Percentiles rank a stretch among this genome's conserved stretches.
Conservation (phyloP, 2,888 invertebrate species). For the Halocaridina rubra region DNA sequence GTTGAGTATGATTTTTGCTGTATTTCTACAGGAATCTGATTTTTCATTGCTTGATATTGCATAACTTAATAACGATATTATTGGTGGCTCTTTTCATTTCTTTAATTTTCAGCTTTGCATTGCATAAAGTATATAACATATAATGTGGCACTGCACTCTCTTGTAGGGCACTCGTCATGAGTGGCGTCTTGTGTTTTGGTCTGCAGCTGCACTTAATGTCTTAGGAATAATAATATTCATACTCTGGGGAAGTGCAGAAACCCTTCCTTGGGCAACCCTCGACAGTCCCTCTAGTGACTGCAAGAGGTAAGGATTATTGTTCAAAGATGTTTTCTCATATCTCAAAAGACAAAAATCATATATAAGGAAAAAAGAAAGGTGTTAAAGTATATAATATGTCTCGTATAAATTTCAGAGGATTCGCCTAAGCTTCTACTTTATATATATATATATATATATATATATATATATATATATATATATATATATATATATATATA, state of each 20-base stretch:
- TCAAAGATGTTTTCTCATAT: too few species aligned
- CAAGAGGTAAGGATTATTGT: too few species aligned
- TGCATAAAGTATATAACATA: background rate
- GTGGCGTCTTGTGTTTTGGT: slow-evolving; percentile 69
- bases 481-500: too few species aligned
- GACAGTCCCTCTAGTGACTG: background rate
- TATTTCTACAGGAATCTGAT: background rate
- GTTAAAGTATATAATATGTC: too few species aligned
- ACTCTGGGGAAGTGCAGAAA: slow-evolving; percentile 69
- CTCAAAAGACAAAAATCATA: too few species aligned
- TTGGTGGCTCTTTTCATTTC: background rate
- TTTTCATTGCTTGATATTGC: background rate
- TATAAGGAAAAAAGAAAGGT: too few species aligned
- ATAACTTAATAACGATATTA: background rate
- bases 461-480: too few species aligned
- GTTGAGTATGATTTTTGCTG: background rate
- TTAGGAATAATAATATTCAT: slow-evolving; percentile 69
- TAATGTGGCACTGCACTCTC: background rate
- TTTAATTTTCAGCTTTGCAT: background rate
- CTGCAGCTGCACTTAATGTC: slow-evolving; percentile 68
- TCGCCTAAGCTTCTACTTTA: too few species aligned
- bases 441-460: too few species aligned
- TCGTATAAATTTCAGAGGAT: too few species aligned
- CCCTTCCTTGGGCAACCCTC: slow-evolving; percentile 68
- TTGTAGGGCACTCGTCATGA: slow-evolving; percentile 69